Evolutionary conservation across 2,113 vertebrate genomes (phyloP).

Genomic region (Orthonyx spaldingii): DNA sequence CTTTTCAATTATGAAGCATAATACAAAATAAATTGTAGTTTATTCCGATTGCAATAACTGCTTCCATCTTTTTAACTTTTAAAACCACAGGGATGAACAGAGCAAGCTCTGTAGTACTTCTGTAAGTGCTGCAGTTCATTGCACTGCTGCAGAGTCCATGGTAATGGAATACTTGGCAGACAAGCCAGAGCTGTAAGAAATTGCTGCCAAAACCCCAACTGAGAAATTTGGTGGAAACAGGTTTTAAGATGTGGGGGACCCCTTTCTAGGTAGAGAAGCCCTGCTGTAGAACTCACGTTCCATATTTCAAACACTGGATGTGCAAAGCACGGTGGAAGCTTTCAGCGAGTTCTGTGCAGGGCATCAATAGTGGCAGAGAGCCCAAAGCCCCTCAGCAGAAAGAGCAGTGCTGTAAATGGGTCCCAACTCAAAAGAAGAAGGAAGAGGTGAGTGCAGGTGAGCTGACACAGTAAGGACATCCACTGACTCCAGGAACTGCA

Average conservation of each 20-base stretch:
- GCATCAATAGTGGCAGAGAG: not conserved
- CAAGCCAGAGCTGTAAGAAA: not conserved
- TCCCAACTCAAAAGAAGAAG: not conserved
- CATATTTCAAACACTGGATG: not conserved
- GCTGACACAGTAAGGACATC: not conserved
- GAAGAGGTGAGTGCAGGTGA: not conserved
- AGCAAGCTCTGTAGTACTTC: not conserved
- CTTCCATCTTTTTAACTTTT: not conserved
- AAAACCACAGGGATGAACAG: not conserved
- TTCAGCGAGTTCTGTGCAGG: not conserved
- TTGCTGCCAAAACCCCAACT: not conserved
- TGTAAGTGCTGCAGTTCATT: not conserved
- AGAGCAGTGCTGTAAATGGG: not conserved
- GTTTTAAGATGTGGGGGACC: not conserved
- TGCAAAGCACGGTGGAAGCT: not conserved
- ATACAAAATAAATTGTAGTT: not conserved
- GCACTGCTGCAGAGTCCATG: not conserved
- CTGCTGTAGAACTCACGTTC: not conserved
- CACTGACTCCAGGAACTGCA: not conserved
- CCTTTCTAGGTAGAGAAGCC: not conserved
- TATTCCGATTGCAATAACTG: not conserved
- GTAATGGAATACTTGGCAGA: not conserved
- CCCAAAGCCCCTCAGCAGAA: not conserved
- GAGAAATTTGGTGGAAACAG: not conserved
- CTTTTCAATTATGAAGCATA: not conserved